These are phyloP conservation scores for Griposia aprilina DNA, from an alignment of 2,888 invertebrate genomes.

Conservation along the genomic window DNA sequence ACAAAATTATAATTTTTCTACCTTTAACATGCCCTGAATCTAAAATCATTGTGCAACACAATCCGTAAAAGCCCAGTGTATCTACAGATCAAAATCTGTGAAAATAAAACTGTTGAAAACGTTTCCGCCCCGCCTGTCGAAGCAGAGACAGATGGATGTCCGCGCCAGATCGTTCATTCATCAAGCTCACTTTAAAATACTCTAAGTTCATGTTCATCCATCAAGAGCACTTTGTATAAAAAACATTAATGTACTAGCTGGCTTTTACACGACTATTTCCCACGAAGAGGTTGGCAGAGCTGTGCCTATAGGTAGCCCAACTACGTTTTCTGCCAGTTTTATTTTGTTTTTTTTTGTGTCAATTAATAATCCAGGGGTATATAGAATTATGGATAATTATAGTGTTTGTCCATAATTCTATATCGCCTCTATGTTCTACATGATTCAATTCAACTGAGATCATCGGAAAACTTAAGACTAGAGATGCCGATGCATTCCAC, in stretches of 20 bases:
- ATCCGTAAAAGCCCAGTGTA: neutral
- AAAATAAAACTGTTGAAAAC: slow-evolving; percentile 29
- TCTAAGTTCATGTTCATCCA: slow-evolving; percentile 46
- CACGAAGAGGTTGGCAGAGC: too few species aligned
- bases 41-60: neutral
- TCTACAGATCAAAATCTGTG: slow-evolving; percentile 22
- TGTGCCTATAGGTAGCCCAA: neutral
- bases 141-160: slow-evolving; percentile 47
- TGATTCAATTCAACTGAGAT: too few species aligned
- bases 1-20: too few species aligned
- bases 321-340: neutral
- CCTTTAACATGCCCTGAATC: neutral
- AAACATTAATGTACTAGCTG: slow-evolving; percentile 37
- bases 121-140: slow-evolving; percentile 46
- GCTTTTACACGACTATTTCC: slow-evolving; percentile 1
- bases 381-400: too few species aligned
- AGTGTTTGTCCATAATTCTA: too few species aligned
- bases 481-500: too few species aligned
- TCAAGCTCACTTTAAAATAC: slow-evolving; percentile 58
- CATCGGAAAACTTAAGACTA: too few species aligned
- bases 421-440: too few species aligned
- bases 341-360: neutral
- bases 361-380: neutral
- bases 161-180: slow-evolving; percentile 37
- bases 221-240: slow-evolving; percentile 40